phyloP scores from a whole-genome alignment of 1,140 invertebrate genomes.

The Drosophila sucinea region DNA sequence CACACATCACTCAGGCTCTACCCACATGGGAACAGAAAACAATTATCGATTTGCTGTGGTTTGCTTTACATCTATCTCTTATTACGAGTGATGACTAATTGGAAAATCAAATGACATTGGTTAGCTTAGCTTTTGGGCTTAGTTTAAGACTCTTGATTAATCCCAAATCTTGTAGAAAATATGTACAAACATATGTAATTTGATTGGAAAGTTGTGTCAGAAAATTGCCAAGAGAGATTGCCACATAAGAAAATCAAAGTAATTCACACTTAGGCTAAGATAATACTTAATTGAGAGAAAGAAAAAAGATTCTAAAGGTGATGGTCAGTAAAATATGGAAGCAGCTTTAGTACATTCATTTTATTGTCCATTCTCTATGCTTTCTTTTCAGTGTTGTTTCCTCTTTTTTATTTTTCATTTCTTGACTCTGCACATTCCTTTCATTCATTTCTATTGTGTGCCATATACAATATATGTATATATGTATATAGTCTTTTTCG shows the following conservation, averaged over 20 bases:
- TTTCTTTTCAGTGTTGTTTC: neutral
- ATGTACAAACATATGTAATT: neutral
- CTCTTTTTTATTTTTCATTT: neutral
- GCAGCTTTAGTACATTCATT: neutral
- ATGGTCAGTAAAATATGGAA: neutral
- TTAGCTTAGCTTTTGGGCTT: neutral
- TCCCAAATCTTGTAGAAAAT: neutral
- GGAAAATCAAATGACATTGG: conserved; percentile 10
- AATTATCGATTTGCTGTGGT: conserved; percentile 18
- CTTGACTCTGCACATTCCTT: neutral
- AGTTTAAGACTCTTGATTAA: conserved; percentile 1
- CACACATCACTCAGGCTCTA: neutral
- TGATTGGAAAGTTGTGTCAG: neutral
- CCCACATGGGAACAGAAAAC: conserved; percentile 8
- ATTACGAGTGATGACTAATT: conserved; percentile 15
- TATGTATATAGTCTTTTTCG: neutral
- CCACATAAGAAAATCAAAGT: too few species aligned
- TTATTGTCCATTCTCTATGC: neutral
- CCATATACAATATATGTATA: too few species aligned
- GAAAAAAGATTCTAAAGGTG: neutral
- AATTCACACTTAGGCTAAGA: too few species aligned
- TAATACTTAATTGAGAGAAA: too few species aligned
- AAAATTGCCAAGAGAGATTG: too few species aligned
- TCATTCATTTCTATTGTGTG: neutral
- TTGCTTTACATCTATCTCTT: neutral